Conservation (phyloP, 2,113 vertebrate genomes). For the Oophaga pumilio region DNA sequence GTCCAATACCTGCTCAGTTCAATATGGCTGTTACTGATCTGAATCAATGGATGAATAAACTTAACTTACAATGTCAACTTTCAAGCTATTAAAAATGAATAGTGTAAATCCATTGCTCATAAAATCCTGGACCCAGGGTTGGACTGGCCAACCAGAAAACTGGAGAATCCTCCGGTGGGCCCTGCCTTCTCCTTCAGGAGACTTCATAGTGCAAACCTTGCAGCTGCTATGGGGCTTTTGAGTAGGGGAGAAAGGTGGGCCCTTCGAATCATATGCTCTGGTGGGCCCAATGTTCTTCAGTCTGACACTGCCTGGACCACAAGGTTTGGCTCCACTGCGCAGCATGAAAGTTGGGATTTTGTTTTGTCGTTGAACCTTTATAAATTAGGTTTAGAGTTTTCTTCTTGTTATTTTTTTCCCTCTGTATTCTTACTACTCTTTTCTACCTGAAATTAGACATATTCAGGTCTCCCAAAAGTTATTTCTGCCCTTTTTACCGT, state of each 20-base stretch:
- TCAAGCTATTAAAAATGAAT: background rate
- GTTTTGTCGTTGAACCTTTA: background rate
- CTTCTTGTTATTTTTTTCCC: too few species aligned
- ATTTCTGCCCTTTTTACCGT: conserved; percentile 6
- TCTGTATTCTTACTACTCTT: too few species aligned
- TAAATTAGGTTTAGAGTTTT: background rate
- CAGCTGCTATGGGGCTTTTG: too few species aligned
- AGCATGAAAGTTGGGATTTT: background rate
- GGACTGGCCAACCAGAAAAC: too few species aligned
- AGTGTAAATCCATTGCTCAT: background rate
- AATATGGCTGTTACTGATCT: background rate
- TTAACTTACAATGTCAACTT: too few species aligned
- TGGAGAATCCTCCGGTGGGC: too few species aligned
- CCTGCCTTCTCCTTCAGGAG: too few species aligned
- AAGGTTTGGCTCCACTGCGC: background rate
- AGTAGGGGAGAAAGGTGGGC: too few species aligned
- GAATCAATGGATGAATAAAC: too few species aligned
- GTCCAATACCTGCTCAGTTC: background rate
- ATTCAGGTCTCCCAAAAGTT: background rate
- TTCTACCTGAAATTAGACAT: background rate
- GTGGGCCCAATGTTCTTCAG: too few species aligned
- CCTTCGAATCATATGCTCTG: too few species aligned
- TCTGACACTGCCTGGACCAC: background rate
- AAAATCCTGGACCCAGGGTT: background rate
- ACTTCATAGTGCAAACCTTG: too few species aligned